Conservation (phyloP, 2,113 vertebrate genomes). For the Catagonus wagneri region DNA sequence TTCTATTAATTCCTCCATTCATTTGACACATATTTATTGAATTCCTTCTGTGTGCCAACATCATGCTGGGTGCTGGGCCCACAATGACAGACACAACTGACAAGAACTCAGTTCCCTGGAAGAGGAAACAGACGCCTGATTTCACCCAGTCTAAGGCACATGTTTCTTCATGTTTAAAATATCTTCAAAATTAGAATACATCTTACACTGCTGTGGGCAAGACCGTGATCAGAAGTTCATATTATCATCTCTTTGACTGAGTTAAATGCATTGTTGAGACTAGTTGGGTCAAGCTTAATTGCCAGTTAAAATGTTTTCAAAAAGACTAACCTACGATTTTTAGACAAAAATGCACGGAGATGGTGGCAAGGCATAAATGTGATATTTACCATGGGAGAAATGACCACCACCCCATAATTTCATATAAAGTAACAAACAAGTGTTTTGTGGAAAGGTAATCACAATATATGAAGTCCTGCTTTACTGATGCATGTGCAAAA, state of each 20-base stretch:
- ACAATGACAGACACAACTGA: not conserved
- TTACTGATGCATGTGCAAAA: not conserved
- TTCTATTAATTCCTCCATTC: not conserved
- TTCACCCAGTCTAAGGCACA: not conserved
- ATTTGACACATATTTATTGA: not conserved
- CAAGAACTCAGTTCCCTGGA: not conserved
- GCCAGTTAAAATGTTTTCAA: conserved; percentile 15
- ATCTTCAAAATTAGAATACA: not conserved
- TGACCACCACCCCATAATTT: not conserved
- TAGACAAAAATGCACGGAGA: not conserved
- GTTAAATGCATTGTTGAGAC: not conserved
- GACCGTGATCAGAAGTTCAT: not conserved
- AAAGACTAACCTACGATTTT: conserved; percentile 16
- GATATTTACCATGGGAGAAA: not conserved
- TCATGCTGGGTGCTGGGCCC: not conserved
- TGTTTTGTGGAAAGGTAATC: conserved; percentile 33
- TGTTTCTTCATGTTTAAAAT: not conserved
- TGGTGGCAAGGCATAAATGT: not conserved
- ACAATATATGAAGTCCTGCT: not conserved
- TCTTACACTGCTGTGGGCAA: not conserved
- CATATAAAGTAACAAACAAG: conserved; percentile 15
- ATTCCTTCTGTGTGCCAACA: not conserved
- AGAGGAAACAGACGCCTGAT: not conserved
- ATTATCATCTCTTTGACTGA: not conserved
- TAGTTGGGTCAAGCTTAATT: not conserved